phyloP scores from a whole-genome alignment of 2,113 vertebrate species.

The Morone chrysops region DNA sequence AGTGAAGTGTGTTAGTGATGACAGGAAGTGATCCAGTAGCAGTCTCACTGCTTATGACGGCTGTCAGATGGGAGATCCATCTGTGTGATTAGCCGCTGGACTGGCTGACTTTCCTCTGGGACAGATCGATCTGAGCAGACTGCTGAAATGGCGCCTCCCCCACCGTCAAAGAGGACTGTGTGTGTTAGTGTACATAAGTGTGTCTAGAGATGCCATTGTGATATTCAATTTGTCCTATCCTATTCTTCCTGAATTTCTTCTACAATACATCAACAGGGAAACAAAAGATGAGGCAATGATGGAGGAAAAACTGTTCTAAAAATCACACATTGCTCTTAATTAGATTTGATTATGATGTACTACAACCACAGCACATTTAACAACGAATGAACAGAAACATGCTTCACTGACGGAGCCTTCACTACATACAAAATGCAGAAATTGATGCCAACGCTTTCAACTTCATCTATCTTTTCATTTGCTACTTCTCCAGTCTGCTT shows the following conservation, averaged over 20 bases:
- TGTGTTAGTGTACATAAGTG: background rate
- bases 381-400: background rate
- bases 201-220: background rate
- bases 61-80: slow-evolving; percentile 64
- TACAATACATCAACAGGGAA: background rate
- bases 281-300: background rate
- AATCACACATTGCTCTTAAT: background rate
- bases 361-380: background rate
- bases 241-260: background rate
- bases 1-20: slow-evolving; percentile 12
- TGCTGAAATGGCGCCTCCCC: background rate
- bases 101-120: slow-evolving; percentile 25
- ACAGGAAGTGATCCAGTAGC: slow-evolving; percentile 62
- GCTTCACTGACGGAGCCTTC: background rate
- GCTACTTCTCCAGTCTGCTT: background rate
- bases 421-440: background rate
- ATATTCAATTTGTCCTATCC: background rate
- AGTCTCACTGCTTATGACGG: slow-evolving; percentile 45
- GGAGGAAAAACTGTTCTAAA: background rate
- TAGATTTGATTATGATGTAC: background rate
- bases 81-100: slow-evolving; percentile 67
- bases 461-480: background rate
- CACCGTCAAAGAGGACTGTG: background rate
- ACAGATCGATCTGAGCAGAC: slow-evolving; percentile 47
- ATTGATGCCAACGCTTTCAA: background rate